These are phyloP conservation scores for Xiphophorus maculatus DNA, from an alignment of 2,113 vertebrate species.

Conservation along the genomic window DNA sequence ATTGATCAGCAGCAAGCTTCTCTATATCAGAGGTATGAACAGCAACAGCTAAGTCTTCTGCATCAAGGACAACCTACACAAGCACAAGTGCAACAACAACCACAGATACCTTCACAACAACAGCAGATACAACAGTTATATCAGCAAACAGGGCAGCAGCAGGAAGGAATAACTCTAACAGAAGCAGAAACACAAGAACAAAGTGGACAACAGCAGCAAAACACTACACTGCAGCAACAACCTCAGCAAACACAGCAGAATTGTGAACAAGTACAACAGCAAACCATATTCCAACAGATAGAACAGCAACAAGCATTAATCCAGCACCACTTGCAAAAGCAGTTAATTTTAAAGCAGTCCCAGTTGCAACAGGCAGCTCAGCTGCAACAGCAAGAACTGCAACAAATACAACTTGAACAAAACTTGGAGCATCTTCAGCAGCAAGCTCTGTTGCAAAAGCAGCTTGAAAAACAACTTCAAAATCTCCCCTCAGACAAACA, in stretches of 20 bases:
- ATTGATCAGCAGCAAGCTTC: conserved; percentile 55
- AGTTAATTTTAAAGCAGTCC: conserved; percentile 65
- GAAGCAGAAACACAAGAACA: conserved; percentile 63
- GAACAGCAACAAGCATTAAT: conserved; percentile 61
- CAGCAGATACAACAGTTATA: conserved; percentile 57
- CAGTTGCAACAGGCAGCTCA: conserved; percentile 63
- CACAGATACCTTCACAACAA: conserved; percentile 52
- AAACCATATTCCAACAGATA: conserved; percentile 63
- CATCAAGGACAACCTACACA: conserved; percentile 53
- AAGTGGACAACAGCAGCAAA: conserved; percentile 49
- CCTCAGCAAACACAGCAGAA: conserved; percentile 54
- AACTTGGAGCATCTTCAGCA: conserved; percentile 63
- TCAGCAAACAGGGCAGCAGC: conserved; percentile 64
- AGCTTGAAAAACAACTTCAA: conserved; percentile 70
- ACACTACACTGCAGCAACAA: conserved; percentile 51
- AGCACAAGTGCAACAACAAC: conserved; percentile 47
- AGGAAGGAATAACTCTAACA: conserved; percentile 53
- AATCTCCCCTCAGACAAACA: conserved; percentile 67
- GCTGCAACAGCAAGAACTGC: conserved; percentile 63
- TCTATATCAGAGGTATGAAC: conserved; percentile 46
- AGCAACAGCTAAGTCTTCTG: conserved; percentile 50
- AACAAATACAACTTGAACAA: conserved; percentile 63
- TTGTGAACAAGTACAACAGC: conserved; percentile 60
- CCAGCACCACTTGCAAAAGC: conserved; percentile 69
- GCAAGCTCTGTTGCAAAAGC: conserved; percentile 67